Percentiles rank a stretch among this genome's conserved stretches.
Conservation (phyloP, 2,113 vertebrate species). For the Sylvilagus bachmani region DNA sequence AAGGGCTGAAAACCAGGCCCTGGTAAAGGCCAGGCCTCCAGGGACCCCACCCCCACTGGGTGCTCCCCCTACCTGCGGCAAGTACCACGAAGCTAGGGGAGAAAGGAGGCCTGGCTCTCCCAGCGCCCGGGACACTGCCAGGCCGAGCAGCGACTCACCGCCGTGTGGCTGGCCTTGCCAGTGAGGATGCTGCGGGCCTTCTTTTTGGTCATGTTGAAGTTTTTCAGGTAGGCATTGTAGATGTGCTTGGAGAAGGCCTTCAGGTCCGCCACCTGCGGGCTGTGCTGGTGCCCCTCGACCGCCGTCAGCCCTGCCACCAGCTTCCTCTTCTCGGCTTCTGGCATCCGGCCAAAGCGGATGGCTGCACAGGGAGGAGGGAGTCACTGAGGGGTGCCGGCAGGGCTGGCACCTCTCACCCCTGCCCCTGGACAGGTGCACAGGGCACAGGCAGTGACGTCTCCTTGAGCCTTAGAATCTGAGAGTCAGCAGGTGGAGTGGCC, state of each 20-base stretch:
- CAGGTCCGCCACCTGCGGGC: constrained; percentile 94
- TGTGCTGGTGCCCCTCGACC: constrained; percentile 89
- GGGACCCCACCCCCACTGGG: background rate
- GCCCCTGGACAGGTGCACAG: background rate
- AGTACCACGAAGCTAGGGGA: background rate
- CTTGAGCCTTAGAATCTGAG: background rate
- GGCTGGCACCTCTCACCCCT: background rate
- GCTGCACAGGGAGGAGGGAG: constrained; percentile 84
- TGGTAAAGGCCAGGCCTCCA: constrained; percentile 38
- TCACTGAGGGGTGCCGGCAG: background rate
- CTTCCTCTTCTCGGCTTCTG: constrained; percentile 97
- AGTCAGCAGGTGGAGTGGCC: background rate
- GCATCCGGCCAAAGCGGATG: constrained; percentile 98
- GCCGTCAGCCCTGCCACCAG: constrained; percentile 94
- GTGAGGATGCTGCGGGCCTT: constrained; percentile 97
- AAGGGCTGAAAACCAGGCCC: constrained; percentile 92
- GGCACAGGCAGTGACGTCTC: background rate
- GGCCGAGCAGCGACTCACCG: constrained; percentile 87
- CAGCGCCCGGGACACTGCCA: background rate
- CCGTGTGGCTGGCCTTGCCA: constrained; percentile 95
- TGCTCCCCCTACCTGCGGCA: background rate
- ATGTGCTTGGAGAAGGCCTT: constrained; percentile 97
- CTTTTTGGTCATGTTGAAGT: constrained; percentile 99
- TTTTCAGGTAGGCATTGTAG: constrained; percentile 97
- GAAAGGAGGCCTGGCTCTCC: background rate